Evolutionary conservation across 2,888 invertebrate species (phyloP).

Genomic region (Eugnorisma glareosa): DNA sequence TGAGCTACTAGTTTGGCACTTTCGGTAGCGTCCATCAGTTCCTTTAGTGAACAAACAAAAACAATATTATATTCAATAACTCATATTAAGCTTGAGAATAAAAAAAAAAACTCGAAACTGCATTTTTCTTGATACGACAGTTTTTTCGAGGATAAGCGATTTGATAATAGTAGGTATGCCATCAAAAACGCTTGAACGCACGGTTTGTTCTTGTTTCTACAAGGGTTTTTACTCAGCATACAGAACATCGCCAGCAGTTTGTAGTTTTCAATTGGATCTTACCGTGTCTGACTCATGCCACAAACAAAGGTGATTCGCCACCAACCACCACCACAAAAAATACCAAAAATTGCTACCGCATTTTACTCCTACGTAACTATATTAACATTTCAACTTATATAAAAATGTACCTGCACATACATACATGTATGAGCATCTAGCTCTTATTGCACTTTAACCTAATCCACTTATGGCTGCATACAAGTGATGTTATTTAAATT

Average conservation of each 20-base stretch:
- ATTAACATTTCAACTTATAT: background rate
- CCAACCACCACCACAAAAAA: background rate
- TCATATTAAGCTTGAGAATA: no score
- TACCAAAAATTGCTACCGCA: background rate
- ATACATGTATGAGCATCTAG: constrained; percentile 35
- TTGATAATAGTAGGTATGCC: no score
- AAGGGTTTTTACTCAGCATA: background rate
- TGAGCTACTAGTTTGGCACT: no score
- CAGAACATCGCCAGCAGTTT: background rate
- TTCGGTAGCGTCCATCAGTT: no score
- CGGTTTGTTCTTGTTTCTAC: no score
- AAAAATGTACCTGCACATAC: constrained; percentile 25
- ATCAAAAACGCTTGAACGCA: no score
- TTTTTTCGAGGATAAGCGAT: no score
- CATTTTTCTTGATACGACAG: no score
- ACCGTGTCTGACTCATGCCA: background rate
- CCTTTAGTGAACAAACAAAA: no score
- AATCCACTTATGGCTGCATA: constrained; percentile 60
- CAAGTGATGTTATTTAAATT: constrained; percentile 62
- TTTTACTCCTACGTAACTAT: background rate
- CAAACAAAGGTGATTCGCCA: background rate
- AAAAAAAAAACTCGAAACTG: no score
- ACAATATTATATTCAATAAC: no score
- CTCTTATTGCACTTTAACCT: constrained; percentile 58
- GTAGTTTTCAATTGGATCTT: background rate